phyloP scores from a whole-genome alignment of 23 tunicate species.

The Styela clava region DNA sequence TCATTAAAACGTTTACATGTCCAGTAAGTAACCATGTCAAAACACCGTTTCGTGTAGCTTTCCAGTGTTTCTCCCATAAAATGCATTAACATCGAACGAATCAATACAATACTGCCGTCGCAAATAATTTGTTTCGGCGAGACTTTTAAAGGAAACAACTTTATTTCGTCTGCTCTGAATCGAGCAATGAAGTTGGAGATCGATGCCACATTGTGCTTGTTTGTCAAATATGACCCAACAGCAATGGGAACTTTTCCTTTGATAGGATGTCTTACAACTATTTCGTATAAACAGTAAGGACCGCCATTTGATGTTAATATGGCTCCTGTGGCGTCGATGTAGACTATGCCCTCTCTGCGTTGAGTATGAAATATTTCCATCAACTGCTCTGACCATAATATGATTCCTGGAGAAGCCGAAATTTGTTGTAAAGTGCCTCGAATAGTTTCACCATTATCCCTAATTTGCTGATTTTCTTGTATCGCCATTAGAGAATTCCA shows the following conservation, averaged over 20 bases:
- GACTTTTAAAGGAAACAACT: background rate
- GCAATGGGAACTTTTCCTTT: slow-evolving; percentile 20
- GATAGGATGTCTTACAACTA: background rate
- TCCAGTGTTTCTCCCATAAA: slow-evolving; percentile 4
- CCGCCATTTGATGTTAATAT: background rate
- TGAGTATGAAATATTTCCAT: background rate
- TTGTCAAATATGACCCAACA: background rate
- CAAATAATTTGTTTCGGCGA: background rate
- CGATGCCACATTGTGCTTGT: background rate
- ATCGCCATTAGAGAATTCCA: slow-evolving; percentile 4
- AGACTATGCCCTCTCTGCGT: background rate
- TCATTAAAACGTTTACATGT: background rate
- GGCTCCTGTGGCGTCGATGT: slow-evolving; percentile 15
- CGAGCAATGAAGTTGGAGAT: background rate
- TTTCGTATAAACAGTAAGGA: slow-evolving; percentile 10
- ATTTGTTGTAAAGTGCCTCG: background rate
- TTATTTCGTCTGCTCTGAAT: slow-evolving; percentile 2
- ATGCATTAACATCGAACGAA: background rate
- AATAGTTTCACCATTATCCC: background rate
- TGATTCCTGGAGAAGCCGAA: background rate
- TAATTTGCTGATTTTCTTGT: background rate
- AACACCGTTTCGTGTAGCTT: background rate
- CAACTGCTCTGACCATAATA: slow-evolving; percentile 6
- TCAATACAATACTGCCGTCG: slow-evolving; percentile 24
- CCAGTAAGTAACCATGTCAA: slow-evolving; percentile 8